Evolutionary conservation across 2,888 invertebrate genomes (phyloP), one percentile per base, ranked within the genome.

Genomic region (Phyllotreta cruciferae): DNA sequence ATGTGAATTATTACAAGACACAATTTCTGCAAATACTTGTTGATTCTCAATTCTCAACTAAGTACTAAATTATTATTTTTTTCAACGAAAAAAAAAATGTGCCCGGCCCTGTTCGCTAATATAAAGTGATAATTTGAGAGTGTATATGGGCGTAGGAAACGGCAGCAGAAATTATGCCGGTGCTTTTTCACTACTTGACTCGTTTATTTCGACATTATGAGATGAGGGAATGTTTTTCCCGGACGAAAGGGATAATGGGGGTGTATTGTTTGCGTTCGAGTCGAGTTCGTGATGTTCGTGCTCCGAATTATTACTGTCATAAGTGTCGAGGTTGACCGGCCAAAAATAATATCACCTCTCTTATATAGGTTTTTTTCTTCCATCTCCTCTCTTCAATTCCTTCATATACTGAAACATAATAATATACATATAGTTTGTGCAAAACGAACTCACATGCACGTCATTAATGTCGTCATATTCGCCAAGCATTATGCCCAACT

Each of bases 181-280:
- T 52, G 58, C 50, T 50, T 58, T 58, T 58, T 58, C 58, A 42
- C 42, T 36, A 41, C 58, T 52, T 52, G 52, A 58, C 52, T 58
- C 58, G 52, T 58, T 52, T 58, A 58, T 58, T 58, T 50, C 36
- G 41, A 41, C 9, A 52, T 50, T 52, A 41, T 42, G 49, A 50
- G 49, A 52, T 37, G 52, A 52, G 45, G 58, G 42, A 52, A 52
- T 52, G 58, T 58, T 58, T 52, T 58, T 52, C 35, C 24, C n/a
- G 36, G 57, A 6, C 41, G 24, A 41, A 50, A 39, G 50, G 36
- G 42, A 41, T 24, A 42, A 58, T 52, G 50, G 11, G 38, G 49
- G 57, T 41, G 52, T 58, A 58, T 41, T 14, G 44, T 50, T 58
- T 58, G 42, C 36, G 58, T 49, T 49, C n/a, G 52, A 52, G 52